A percentile compares a stretch with the other conserved stretches of the same genome.
phyloP scores from a whole-genome alignment of 2,888 invertebrate genomes.

The Stenichneumon culpator region DNA sequence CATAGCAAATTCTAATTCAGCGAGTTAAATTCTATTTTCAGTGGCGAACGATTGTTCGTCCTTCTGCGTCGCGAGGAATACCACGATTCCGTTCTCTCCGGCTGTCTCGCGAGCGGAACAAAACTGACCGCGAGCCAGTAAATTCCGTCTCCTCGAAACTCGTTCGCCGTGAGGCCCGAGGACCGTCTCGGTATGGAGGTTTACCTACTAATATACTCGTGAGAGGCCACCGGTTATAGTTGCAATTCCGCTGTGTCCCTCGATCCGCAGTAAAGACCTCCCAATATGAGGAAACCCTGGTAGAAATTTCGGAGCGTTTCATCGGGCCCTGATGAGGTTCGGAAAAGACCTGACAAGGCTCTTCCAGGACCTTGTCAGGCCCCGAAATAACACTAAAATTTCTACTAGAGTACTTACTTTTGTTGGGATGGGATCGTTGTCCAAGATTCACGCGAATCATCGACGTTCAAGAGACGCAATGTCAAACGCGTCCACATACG shows the following conservation, averaged over 20 bases:
- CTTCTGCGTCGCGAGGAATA: neutral
- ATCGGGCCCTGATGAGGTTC: too few relatives aligned
- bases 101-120: neutral
- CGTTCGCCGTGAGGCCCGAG: slow-evolving; percentile 38
- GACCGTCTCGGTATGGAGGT: neutral
- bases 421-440: too few relatives aligned
- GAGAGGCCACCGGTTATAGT: neutral
- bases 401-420: too few relatives aligned
- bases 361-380: too few relatives aligned
- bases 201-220: slow-evolving; percentile 16
- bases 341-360: too few relatives aligned
- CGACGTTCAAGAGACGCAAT: slow-evolving; percentile 43
- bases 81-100: neutral
- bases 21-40: slow-evolving; percentile 29
- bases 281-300: slow-evolving; percentile 17
- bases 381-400: too few relatives aligned
- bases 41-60: slow-evolving; percentile 12
- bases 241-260: slow-evolving; percentile 12
- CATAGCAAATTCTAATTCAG: neutral
- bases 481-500: too few relatives aligned
- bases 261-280: slow-evolving; percentile 9
- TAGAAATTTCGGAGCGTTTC: neutral
- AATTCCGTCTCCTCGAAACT: slow-evolving; percentile 33
- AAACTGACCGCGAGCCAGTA: slow-evolving; percentile 38
- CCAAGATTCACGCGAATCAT: slow-evolving; percentile 8